phyloP scores from a whole-genome alignment of 2,797 vertebrate species.

The Syngnathus rostellatus region DNA sequence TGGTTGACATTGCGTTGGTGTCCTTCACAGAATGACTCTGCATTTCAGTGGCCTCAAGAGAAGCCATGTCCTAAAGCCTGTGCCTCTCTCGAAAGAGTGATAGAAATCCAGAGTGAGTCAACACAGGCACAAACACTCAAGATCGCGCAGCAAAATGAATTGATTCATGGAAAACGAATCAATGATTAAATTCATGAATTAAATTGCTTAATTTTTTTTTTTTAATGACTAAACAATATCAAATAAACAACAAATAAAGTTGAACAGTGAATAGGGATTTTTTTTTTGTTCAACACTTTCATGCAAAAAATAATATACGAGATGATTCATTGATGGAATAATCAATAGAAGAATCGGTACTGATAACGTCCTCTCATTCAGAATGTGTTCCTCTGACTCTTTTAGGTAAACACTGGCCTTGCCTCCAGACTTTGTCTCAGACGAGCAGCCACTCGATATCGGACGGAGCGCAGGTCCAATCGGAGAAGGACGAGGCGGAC shows the following conservation, averaged over 20 bases:
- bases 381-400: not conserved
- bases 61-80: constrained; percentile 84
- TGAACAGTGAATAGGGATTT: too few relatives aligned
- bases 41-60: constrained; percentile 73
- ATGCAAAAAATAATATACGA: too few relatives aligned
- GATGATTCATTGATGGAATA: too few relatives aligned
- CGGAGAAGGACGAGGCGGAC: constrained; percentile 84
- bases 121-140: constrained; percentile 9
- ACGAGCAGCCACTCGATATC: constrained; percentile 71
- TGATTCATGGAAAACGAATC: too few relatives aligned
- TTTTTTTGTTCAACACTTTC: too few relatives aligned
- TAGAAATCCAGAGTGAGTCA: constrained; percentile 88
- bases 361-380: not conserved
- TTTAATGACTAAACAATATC: too few relatives aligned
- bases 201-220: too few relatives aligned
- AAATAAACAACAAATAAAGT: too few relatives aligned
- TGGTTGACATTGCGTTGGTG: not conserved
- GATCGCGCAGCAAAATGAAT: not conserved
- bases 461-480: constrained; percentile 63
- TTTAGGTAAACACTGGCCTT: constrained; percentile 86
- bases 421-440: constrained; percentile 71
- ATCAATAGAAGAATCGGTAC: too few relatives aligned
- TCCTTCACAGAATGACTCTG: constrained; percentile 73
- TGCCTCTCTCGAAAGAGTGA: constrained; percentile 85
- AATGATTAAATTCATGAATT: too few relatives aligned